Base-by-base conservation (phyloP, 2,888 invertebrate genomes). In the Serrognathus titanus region DNA sequence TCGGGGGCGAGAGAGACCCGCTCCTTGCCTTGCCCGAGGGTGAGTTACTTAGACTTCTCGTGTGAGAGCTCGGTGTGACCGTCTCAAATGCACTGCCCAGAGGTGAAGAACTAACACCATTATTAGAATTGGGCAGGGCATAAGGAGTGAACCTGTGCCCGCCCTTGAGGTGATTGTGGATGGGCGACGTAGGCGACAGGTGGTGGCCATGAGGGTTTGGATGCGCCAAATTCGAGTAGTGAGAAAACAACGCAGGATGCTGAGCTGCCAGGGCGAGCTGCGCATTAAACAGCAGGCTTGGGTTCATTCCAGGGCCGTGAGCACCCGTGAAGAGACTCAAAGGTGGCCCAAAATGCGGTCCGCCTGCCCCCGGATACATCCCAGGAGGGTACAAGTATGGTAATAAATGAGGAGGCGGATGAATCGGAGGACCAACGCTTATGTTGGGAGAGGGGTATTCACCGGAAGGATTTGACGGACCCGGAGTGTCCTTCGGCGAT, bases 371-470 rank as follows among this genome's bases (percentile, higher is more conserved):
- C 65, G 90, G 90, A 79, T 94, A 95, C 62, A 95, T 81, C 36
- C 93, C 92, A 43, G 92, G 93, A 37, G 94, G 94, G 78, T 95
- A 96, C 52, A 97, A 86, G 82, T 96, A 96, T 66, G 96, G 95
- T 73, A 96, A 81, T 73, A 92, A 82, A 77, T 88, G 89, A 37
- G 92, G 87, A 50, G 94, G 93, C 46, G 94, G 94, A 72, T 95
- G 95, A 47, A 94, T 89, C 46, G 94, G 94, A 40, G 95, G 95
- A 50, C 95, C 96, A 40, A 96, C 90, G 36, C 94, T 94, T 61
- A 95, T 94, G 80, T 96, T 96, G 13, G 95, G 95, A 62, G 92
- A 88, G 0, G 93, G 93, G 64, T 90, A 90, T 56, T 78, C 78
- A 69, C 84, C 77, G 68, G 81, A 66, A 65, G 85, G 79, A 48